Evolutionary conservation across 1,140 invertebrate genomes (phyloP).

Genomic region (Sipha flava): DNA sequence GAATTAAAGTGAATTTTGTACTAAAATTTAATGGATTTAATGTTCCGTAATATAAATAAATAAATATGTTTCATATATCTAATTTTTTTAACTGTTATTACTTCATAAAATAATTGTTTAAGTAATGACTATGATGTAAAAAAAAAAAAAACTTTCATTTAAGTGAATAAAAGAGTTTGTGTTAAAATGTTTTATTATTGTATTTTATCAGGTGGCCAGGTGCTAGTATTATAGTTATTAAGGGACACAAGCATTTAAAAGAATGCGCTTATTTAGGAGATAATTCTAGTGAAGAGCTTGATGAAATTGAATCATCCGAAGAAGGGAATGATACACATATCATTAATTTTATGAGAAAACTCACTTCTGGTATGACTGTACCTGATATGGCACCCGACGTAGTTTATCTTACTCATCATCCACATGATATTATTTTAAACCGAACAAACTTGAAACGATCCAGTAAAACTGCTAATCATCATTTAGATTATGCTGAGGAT

Average conservation of each 20-base stretch:
- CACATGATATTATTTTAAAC: background rate
- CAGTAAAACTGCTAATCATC: slow-evolving; percentile 29
- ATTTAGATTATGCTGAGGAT: slow-evolving; percentile 35
- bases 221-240: slow-evolving; percentile 62
- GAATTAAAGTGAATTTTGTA: too few relatives aligned
- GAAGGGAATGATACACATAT: slow-evolving; percentile 27
- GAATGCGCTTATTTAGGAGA: slow-evolving; percentile 73
- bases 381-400: slow-evolving; percentile 23
- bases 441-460: background rate
- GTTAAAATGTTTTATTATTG: background rate
- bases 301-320: slow-evolving; percentile 26
- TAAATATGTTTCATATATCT: too few relatives aligned
- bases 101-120: too few relatives aligned
- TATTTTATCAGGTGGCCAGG: slow-evolving; percentile 57
- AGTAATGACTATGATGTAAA: too few relatives aligned
- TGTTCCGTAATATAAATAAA: too few relatives aligned
- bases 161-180: too few relatives aligned
- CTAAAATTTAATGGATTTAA: too few relatives aligned
- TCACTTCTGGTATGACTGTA: slow-evolving; percentile 20
- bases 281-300: slow-evolving; percentile 57
- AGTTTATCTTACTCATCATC: background rate
- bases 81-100: too few relatives aligned
- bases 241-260: slow-evolving; percentile 64
- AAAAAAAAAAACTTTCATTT: background rate
- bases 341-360: slow-evolving; percentile 30